phyloP scores from a whole-genome alignment of 2,888 invertebrate species.

The Xylophagus ater region DNA sequence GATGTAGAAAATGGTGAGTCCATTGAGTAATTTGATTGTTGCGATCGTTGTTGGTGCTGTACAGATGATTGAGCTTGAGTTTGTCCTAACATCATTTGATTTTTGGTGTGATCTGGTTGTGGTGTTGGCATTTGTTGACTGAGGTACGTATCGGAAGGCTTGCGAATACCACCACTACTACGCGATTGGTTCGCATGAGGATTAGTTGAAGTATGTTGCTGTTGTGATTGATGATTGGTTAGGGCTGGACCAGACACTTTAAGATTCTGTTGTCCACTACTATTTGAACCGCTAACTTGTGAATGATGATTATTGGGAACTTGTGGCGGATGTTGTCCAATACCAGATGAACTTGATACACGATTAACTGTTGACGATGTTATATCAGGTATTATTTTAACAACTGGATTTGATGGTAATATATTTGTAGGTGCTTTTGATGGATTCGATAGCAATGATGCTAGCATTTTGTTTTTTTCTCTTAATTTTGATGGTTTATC shows the following conservation, averaged over 20 bases:
- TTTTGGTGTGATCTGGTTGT: slow-evolving; percentile 27
- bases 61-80: slow-evolving; percentile 21
- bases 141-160: slow-evolving; percentile 21
- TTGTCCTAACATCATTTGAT: slow-evolving; percentile 19
- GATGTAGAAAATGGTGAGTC: slow-evolving; percentile 25
- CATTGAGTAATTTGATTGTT: slow-evolving; percentile 18
- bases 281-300: slow-evolving; percentile 12
- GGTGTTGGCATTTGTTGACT: slow-evolving; percentile 29
- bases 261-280: slow-evolving; percentile 14
- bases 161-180: slow-evolving; percentile 18
- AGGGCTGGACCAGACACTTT: too few species aligned
- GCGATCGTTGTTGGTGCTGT: slow-evolving; percentile 23
- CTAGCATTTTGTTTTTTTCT: slow-evolving; percentile 77
- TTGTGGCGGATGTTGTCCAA: slow-evolving; percentile 16
- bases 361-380: slow-evolving; percentile 30
- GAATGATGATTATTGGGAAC: slow-evolving; percentile 17
- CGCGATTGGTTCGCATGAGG: slow-evolving; percentile 17
- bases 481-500: slow-evolving; percentile 55
- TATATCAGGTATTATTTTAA: slow-evolving; percentile 38
- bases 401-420: slow-evolving; percentile 30
- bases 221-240: slow-evolving; percentile 27
- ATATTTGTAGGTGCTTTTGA: slow-evolving; percentile 47
- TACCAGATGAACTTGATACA: slow-evolving; percentile 23
- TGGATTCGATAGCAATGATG: slow-evolving; percentile 66
- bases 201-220: slow-evolving; percentile 34